Conservation (phyloP, 1,140 invertebrate genomes). For the Epicauta chinensis region DNA sequence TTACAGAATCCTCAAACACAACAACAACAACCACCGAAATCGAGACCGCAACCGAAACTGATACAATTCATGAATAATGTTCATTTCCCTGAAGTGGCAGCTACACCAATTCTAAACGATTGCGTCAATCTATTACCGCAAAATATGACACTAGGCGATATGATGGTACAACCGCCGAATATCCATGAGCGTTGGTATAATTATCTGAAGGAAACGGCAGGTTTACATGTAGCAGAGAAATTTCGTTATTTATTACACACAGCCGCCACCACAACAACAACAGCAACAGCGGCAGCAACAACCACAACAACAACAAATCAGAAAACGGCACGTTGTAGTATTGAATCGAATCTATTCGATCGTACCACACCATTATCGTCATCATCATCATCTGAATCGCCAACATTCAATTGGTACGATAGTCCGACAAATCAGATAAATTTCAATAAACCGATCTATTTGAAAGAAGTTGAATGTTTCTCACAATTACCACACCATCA, state of each 20-base stretch:
- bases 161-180: slow-evolving; percentile 34
- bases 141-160: slow-evolving; percentile 40
- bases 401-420: slow-evolving; percentile 33
- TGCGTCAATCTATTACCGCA: slow-evolving; percentile 38
- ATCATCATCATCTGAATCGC: slow-evolving; percentile 24
- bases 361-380: slow-evolving; percentile 23
- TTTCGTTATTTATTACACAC: slow-evolving; percentile 40
- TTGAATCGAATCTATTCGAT: slow-evolving; percentile 21
- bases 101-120: slow-evolving; percentile 35
- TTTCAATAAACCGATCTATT: slow-evolving; percentile 35
- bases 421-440: slow-evolving; percentile 37
- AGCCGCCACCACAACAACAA: no score
- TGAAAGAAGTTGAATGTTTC: slow-evolving; percentile 18
- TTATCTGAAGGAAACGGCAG: slow-evolving; percentile 43
- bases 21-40: slow-evolving; percentile 22
- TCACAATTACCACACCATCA: background rate
- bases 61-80: slow-evolving; percentile 51
- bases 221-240: slow-evolving; percentile 38
- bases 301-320: slow-evolving; percentile 32
- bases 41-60: slow-evolving; percentile 29
- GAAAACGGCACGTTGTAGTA: slow-evolving; percentile 19
- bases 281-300: no score
- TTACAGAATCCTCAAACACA: background rate
- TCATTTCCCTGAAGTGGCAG: slow-evolving; percentile 44
- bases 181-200: slow-evolving; percentile 41